These are phyloP conservation scores for Zeugodacus cucurbitae DNA, from an alignment of 1,140 invertebrate species.

Conservation along the genomic window DNA sequence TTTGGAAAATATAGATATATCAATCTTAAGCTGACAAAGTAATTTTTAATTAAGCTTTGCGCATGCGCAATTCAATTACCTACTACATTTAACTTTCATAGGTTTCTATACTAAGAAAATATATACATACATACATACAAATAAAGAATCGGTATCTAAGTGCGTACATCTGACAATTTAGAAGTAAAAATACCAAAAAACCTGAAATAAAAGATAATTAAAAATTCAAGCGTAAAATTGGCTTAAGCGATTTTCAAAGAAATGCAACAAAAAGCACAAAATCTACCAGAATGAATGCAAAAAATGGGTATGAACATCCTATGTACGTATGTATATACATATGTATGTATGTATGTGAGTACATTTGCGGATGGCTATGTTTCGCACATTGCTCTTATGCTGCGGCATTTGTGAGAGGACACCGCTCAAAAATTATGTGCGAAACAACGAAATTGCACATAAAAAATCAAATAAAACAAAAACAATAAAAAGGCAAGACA, in stretches of 20 bases:
- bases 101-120: no score
- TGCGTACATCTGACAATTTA: no score
- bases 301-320: neutral
- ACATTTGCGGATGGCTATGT: neutral
- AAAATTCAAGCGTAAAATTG: conserved; percentile 28
- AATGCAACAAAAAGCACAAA: conserved; percentile 13
- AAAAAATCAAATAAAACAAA: conserved; percentile 5
- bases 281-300: neutral
- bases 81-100: neutral
- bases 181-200: neutral
- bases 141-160: no score
- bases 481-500: neutral
- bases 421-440: conserved; percentile 10
- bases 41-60: neutral
- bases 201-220: conserved; percentile 3
- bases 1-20: neutral
- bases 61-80: neutral
- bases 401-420: conserved; percentile 2
- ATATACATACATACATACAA: no score
- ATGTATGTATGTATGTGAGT: neutral
- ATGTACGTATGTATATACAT: neutral
- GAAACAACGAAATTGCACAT: conserved; percentile 1
- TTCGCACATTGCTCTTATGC: neutral
- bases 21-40: neutral
- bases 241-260: conserved; percentile 33